A percentile compares a stretch with the other conserved stretches of the same genome.
These are phyloP conservation scores for Sebastes itinus DNA, from an alignment of 2,797 vertebrate species.

Conservation along the genomic window DNA sequence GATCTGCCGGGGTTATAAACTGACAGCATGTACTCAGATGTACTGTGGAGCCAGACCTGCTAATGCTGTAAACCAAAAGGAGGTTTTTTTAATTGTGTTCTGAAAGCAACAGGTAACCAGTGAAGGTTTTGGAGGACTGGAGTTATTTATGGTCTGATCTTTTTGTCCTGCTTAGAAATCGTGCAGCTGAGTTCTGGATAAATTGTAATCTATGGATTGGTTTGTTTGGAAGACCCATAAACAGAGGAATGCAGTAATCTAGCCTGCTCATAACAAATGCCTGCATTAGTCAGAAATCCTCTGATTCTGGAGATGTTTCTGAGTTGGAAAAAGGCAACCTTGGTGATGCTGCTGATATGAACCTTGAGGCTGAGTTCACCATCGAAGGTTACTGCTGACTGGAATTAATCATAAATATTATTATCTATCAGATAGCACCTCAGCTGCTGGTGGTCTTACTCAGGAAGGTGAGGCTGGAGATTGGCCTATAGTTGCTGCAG, in stretches of 20 bases:
- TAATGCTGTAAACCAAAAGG: not conserved
- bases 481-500: not conserved
- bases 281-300: not conserved
- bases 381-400: not conserved
- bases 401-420: not conserved
- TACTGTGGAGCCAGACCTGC: not conserved
- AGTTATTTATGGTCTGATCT: not conserved
- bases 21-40: not conserved
- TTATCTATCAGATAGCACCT: not conserved
- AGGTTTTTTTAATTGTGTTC: not conserved
- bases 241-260: not conserved
- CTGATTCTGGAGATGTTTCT: not conserved
- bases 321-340: not conserved
- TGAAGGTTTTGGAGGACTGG: not conserved
- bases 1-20: not conserved
- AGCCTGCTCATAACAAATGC: not conserved
- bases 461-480: not conserved
- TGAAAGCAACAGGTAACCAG: not conserved
- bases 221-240: not conserved
- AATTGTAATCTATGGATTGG: not conserved
- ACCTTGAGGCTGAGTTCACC: not conserved
- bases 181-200: not conserved
- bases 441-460: not conserved
- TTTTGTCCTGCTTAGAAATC: not conserved
- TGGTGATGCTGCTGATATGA: not conserved